phyloP scores from a whole-genome alignment of 35 echinoderm and acorn worm species.

The Anneissia japonica region DNA sequence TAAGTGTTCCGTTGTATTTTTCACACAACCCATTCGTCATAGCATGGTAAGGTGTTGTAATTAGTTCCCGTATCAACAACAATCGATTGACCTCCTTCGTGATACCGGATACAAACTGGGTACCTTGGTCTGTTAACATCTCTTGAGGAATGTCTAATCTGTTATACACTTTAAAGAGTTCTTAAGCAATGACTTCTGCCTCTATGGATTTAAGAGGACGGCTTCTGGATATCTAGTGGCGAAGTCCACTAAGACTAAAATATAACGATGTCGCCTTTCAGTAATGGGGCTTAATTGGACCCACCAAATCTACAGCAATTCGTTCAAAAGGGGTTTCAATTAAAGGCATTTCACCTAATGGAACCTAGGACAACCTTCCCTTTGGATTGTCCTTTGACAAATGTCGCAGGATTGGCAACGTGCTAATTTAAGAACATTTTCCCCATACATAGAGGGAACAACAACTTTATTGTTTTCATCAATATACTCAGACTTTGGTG shows the following conservation, averaged over 20 bases:
- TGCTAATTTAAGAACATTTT: background rate
- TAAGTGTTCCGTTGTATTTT: background rate
- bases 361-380: slow-evolving; percentile 5
- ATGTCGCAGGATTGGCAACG: background rate
- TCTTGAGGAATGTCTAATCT: slow-evolving; percentile 30
- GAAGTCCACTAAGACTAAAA: slow-evolving; percentile 34
- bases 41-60: slow-evolving; percentile 22
- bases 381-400: background rate
- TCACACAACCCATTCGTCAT: slow-evolving; percentile 10
- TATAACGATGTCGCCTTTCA: slow-evolving; percentile 10
- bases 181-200: slow-evolving; percentile 28
- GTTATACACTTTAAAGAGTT: slow-evolving; percentile 17
- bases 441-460: background rate
- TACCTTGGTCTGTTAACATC: slow-evolving; percentile 34
- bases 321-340: slow-evolving; percentile 28
- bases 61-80: slow-evolving; percentile 10
- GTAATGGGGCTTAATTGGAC: slow-evolving; percentile 10
- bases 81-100: slow-evolving; percentile 40
- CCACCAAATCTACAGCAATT: slow-evolving; percentile 40
- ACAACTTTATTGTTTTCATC: background rate
- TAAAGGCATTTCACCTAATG: slow-evolving; percentile 17
- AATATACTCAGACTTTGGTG: background rate
- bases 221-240: slow-evolving; percentile 52
- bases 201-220: slow-evolving; percentile 18
- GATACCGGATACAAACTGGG: slow-evolving; percentile 39